Percentiles rank a stretch among this genome's conserved stretches.
phyloP scores from a whole-genome alignment of 1,140 invertebrate species.

The Nebria ingens region DNA sequence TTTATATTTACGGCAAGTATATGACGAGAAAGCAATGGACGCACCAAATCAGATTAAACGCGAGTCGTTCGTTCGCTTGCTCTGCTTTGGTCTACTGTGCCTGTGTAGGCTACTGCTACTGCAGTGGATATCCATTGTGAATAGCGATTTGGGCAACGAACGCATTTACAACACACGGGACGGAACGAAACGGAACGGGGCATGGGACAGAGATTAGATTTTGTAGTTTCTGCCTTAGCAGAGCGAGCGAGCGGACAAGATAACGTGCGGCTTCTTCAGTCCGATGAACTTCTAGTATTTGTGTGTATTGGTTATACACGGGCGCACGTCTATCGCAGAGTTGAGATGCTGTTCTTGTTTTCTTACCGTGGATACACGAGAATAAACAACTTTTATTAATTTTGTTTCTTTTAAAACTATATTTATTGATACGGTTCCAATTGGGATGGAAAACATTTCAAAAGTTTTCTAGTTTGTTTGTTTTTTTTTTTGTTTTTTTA shows the following conservation, averaged over 20 bases:
- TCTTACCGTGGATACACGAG: neutral
- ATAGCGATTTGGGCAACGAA: constrained; percentile 3
- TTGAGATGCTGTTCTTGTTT: neutral
- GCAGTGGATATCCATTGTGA: neutral
- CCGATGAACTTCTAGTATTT: neutral
- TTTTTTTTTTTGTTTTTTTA: too few relatives aligned
- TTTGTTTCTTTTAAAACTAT: neutral
- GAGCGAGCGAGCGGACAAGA: neutral
- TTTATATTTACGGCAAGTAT: neutral
- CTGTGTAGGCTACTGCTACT: too few relatives aligned
- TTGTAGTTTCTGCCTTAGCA: neutral
- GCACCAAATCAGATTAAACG: constrained; percentile 1
- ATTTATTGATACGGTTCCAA: neutral
- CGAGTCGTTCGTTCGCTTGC: neutral
- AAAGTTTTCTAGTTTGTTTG: too few relatives aligned
- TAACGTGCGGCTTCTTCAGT: neutral
- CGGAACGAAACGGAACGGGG: too few relatives aligned
- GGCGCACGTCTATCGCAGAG: neutral
- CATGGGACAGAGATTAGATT: neutral
- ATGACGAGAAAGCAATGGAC: neutral
- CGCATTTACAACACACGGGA: constrained; percentile 4
- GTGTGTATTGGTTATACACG: neutral
- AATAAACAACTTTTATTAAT: neutral
- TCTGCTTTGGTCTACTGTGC: too few relatives aligned
- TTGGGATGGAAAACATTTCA: too few relatives aligned